These are phyloP conservation scores for Phataginus tetradactyla DNA, from an alignment of 2,797 vertebrate genomes.

Conservation along the genomic window DNA sequence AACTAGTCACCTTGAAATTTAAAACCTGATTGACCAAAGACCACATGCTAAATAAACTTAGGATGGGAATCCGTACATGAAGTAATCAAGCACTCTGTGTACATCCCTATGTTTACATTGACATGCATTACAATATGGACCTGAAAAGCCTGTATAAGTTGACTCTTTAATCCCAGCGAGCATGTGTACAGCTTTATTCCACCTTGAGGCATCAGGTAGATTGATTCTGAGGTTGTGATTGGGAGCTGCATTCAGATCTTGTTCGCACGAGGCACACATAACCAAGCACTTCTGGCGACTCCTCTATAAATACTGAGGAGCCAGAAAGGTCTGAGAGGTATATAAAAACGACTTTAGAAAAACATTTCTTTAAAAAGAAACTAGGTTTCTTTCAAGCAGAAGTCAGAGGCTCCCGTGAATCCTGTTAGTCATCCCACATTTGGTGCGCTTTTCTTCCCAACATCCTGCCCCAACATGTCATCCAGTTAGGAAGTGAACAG, in stretches of 20 bases:
- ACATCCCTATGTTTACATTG: neutral
- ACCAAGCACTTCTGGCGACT: neutral
- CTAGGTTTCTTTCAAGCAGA: neutral
- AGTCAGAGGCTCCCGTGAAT: neutral
- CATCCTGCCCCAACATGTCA: neutral
- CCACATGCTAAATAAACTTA: neutral
- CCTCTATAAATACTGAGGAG: neutral
- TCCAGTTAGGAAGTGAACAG: neutral
- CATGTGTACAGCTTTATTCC: neutral
- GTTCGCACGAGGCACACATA: neutral
- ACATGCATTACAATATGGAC: neutral
- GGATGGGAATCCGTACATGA: neutral
- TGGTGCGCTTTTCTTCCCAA: neutral
- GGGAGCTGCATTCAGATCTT: neutral
- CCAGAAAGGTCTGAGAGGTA: neutral
- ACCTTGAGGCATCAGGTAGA: neutral
- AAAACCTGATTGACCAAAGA: slow-evolving; percentile 31
- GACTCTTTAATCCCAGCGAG: neutral
- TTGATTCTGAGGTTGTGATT: neutral
- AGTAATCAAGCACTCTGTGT: neutral
- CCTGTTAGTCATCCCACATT: neutral
- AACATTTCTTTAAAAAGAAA: neutral
- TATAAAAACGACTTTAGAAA: neutral
- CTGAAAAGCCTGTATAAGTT: neutral
- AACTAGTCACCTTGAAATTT: slow-evolving; percentile 4